Conservation (phyloP, 1,140 invertebrate species). For the Pararge aegeria region DNA sequence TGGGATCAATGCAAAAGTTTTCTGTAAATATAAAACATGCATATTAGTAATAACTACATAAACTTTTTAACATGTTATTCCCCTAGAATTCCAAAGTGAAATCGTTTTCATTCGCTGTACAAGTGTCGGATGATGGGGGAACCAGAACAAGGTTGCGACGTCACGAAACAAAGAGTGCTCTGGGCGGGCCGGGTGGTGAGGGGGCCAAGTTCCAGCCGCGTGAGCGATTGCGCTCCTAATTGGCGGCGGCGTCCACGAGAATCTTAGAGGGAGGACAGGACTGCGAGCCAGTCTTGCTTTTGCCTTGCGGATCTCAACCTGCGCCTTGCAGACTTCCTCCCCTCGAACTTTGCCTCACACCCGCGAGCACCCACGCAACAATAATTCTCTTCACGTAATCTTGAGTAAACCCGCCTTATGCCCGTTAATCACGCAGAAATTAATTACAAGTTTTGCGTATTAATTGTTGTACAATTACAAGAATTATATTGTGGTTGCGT, state of each 20-base stretch:
- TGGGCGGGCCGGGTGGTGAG: constrained; percentile 38
- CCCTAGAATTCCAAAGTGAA: constrained; percentile 46
- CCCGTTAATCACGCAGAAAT: constrained; percentile 77
- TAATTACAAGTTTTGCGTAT: constrained; percentile 77
- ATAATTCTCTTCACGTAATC: constrained; percentile 77
- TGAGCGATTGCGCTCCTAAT: constrained; percentile 80
- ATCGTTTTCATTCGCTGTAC: constrained; percentile 69
- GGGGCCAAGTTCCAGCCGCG: constrained; percentile 59
- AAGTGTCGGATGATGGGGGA: constrained; percentile 42
- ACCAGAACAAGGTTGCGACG: constrained; percentile 42
- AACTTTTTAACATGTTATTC: constrained; percentile 2
- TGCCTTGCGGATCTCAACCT: constrained; percentile 45
- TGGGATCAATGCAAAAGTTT: too few species aligned
- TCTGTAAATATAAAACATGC: too few species aligned
- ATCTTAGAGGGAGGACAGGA: constrained; percentile 78
- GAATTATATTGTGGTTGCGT: constrained; percentile 45
- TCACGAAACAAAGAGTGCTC: constrained; percentile 58
- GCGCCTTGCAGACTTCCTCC: constrained; percentile 35
- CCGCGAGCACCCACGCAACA: constrained; percentile 52
- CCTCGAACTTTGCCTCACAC: constrained; percentile 34
- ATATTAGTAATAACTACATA: too few species aligned
- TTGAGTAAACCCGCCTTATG: constrained; percentile 74
- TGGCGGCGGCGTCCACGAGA: constrained; percentile 79
- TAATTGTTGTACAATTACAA: constrained; percentile 75
- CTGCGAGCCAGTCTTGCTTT: constrained; percentile 50